Base-by-base conservation (phyloP, 2,888 invertebrate genomes). In the Mellilla xanthometata region DNA sequence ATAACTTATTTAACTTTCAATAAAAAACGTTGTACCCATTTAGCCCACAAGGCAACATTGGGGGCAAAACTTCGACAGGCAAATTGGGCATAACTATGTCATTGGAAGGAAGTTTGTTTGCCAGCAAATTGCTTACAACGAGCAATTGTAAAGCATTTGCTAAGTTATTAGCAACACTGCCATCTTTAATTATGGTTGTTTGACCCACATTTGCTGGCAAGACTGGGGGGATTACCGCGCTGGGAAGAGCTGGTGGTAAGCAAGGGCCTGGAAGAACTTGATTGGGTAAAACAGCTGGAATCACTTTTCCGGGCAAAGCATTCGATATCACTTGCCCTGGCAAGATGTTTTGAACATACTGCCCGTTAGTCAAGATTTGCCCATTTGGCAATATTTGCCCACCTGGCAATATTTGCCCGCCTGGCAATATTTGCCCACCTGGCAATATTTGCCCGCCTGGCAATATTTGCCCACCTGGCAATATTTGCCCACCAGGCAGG, bases 81-180 rank as follows among this genome's bases (percentile, higher is more conserved):
- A 51, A 58, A 0, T 42, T 49, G 0, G 65, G 71, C 0, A 68
- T 22, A 0, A 66, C 22, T 0, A 67, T 52, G 0, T 69, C 68
- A 0, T 56, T 58, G 3, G 65, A 52, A 0, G 62, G 60, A 19
- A 86, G 46, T 0, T 79, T 81, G 26, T 72, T 78, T 34, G 81
- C 76, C 1, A 87, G 43, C 1, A 86, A 51, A 36, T 78, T 86
- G 56, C 83, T 82, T 0, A 87, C 86, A 0, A 86, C 76, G 1
- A 87, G 40, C 11, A 87, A 55, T 30, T 87, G 86, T 2, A 87
- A 53, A 0, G 83, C 77, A 49, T 86, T 84, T 0, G 85, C 86
- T 13, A 87, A 42, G 32, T 76, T 86, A 33, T 77, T 85, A 0
- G 84, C 82, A 0, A 86, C 83, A 1, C 76, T 72, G 32, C 76